Percentiles rank a stretch among this genome's conserved stretches.
Evolutionary conservation across 2,113 vertebrate genomes (phyloP).

Genomic region (Scomber japonicus): DNA sequence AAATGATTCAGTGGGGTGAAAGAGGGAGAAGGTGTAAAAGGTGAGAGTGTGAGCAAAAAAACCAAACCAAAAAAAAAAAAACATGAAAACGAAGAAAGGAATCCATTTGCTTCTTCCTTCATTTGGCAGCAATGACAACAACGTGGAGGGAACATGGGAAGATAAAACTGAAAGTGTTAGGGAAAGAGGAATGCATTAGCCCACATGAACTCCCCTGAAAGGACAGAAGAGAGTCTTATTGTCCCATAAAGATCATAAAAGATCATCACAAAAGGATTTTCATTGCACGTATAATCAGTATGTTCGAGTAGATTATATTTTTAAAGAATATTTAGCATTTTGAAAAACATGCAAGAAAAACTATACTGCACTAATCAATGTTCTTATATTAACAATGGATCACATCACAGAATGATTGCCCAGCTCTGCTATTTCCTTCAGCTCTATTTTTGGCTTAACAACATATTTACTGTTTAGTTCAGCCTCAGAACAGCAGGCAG

Average conservation of each 20-base stretch:
- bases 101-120: not conserved
- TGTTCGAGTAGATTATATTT: no score
- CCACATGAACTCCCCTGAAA: not conserved
- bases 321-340: no score
- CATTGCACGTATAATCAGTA: not conserved
- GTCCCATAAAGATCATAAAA: not conserved
- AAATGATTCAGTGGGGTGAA: not conserved
- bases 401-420: no score
- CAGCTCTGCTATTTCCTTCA: no score
- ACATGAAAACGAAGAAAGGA: not conserved
- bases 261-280: not conserved
- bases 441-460: no score
- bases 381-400: no score
- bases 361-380: no score
- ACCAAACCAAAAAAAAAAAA: no score
- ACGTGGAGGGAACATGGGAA: not conserved
- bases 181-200: not conserved
- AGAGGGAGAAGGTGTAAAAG: not conserved
- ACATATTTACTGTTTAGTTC: no score
- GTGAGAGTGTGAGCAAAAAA: not conserved
- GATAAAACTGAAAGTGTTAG: not conserved
- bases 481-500: no score
- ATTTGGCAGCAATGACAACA: not conserved
- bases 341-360: no score
- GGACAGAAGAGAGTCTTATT: not conserved